A percentile compares a stretch with the other conserved stretches of the same genome.
Conservation (phyloP, 53 echinoderm and acorn worm species). For the Patiria pectinifera region DNA sequence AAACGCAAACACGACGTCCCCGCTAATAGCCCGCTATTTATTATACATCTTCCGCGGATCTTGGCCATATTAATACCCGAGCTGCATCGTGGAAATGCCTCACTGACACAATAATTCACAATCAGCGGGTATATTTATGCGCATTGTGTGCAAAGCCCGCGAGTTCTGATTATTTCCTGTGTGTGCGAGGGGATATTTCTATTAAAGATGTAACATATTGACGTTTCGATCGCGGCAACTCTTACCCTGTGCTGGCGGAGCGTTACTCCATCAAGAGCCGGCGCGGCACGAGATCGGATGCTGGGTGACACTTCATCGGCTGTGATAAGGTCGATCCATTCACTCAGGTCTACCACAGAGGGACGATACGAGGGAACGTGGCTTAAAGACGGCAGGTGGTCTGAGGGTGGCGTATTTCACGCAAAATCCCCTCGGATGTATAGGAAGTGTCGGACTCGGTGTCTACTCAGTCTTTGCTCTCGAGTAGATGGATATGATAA, state of each 20-base stretch:
- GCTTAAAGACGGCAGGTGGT: neutral
- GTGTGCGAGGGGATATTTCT: neutral
- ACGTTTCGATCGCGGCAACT: conserved; percentile 7
- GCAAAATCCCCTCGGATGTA: no score
- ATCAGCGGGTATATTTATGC: neutral
- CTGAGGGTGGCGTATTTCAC: neutral
- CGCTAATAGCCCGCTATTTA: conserved; percentile 13
- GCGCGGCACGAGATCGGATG: neutral
- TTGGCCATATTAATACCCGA: neutral
- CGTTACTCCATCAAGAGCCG: neutral
- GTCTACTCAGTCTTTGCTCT: no score
- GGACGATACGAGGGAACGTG: neutral
- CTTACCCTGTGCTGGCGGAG: conserved; percentile 17
- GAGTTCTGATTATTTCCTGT: conserved; percentile 7
- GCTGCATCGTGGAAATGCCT: neutral
- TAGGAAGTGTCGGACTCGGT: no score
- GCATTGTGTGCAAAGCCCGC: neutral
- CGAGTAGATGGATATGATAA: no score
- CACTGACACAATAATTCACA: neutral
- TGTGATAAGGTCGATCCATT: conserved; percentile 19
- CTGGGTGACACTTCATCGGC: neutral
- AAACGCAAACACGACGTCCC: conserved; percentile 18
- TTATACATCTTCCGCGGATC: conserved; percentile 3
- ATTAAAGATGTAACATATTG: conserved; percentile 21
- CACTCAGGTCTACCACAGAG: neutral